Evolutionary conservation across 2,113 vertebrate genomes (phyloP), one percentile per base, ranked within the genome.

Genomic region (Steatornis caripensis): DNA sequence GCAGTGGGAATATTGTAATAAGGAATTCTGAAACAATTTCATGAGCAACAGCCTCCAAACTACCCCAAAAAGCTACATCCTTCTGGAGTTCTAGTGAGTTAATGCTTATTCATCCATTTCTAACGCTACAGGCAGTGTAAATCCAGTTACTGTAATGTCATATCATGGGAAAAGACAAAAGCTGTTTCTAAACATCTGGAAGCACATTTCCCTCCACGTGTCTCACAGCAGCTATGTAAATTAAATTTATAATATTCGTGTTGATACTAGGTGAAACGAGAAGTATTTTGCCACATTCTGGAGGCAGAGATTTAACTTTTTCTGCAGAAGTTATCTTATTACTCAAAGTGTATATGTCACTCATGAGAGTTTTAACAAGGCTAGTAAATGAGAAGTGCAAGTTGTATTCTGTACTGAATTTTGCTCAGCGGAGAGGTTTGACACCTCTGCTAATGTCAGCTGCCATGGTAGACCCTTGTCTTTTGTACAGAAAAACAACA

Each of bases 361-460:
- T 84, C 77, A 86, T 80, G 55, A 92, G 76, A 89, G 49, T 41
- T 58, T 88, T 90, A 95, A 90, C 66, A 91, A 79, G 89, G 18
- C 34, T 69, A 4, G 14, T 54, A 95, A 91, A 95, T n/a, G 64
- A 96, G 61, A 66, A 77, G 37, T n/a, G 46, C 37, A 84, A 83
- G 55, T 29, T 86, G 15, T 48, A 43, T 70, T 84, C 81, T 72
- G 36, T 24, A 32, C 41, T 23, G 41, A 34, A 39, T 91, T 84
- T 95, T 94, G 46, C 81, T 94, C 76, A 72, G 69, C 75, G 93
- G 65, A 83, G 64, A 87, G 16, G 2, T 87, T 89, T 95, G 93
- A 96, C 75, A 91, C 78, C 58, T 84, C 69, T 92, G 88, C 84
- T 64, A 61, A 62, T 96, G 85, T 93, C 94, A 90, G 87, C 90